Conservation (phyloP, 2,888 invertebrate species). For the Dryadula phaetusa region DNA sequence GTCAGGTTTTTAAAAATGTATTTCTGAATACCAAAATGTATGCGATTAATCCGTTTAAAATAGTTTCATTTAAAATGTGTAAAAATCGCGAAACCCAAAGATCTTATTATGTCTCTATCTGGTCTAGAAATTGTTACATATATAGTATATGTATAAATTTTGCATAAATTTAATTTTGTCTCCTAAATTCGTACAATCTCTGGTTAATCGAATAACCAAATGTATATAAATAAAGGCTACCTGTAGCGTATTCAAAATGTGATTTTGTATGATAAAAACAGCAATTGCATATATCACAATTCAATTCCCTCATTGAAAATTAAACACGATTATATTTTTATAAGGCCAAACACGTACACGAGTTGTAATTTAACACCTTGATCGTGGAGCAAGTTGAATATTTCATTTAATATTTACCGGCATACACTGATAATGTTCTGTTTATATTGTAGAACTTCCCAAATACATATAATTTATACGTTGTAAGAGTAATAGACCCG, state of each 20-base stretch:
- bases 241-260: neutral
- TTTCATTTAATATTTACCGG: constrained; percentile 13
- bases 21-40: too few relatives aligned
- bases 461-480: neutral
- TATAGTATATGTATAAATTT: too few relatives aligned
- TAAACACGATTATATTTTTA: neutral
- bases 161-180: too few relatives aligned
- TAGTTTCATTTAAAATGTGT: too few relatives aligned
- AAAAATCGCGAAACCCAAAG: too few relatives aligned
- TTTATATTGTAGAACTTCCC: neutral
- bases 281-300: neutral
- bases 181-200: too few relatives aligned
- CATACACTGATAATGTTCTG: neutral
- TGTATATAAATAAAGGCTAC: too few relatives aligned
- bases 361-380: constrained; percentile 12
- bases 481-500: neutral
- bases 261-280: neutral
- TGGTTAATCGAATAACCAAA: neutral
- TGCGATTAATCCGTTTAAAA: too few relatives aligned
- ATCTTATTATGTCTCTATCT: too few relatives aligned
- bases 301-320: neutral
- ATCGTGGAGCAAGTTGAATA: constrained; percentile 9
- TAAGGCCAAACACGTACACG: constrained; percentile 10
- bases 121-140: too few relatives aligned
- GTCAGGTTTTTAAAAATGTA: too few relatives aligned